Conservation (phyloP, 2,113 vertebrate genomes). For the Salminus brasiliensis region DNA sequence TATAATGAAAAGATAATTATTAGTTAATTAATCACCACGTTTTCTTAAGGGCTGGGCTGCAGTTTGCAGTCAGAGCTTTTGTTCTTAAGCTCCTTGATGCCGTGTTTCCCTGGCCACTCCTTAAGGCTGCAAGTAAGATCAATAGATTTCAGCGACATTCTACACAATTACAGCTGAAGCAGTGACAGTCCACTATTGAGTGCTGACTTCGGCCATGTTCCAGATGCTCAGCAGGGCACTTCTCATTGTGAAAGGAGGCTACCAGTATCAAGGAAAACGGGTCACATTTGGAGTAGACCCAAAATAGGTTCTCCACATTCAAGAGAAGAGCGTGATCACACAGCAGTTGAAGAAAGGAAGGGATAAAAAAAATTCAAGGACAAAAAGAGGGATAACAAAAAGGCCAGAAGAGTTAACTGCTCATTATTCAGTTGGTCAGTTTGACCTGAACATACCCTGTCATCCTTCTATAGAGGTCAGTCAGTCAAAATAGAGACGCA, state of each 20-base stretch:
- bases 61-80: not conserved
- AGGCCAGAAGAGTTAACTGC: slow-evolving; percentile 2
- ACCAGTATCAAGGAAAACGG: slow-evolving; percentile 5
- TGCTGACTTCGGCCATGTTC: not conserved
- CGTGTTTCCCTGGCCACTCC: not conserved
- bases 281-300: slow-evolving; percentile 12
- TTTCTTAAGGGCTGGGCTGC: too few relatives aligned
- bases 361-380: not conserved
- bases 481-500: slow-evolving; percentile 6
- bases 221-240: not conserved
- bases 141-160: not conserved
- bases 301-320: not conserved
- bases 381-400: not conserved
- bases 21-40: too few relatives aligned
- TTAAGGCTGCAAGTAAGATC: slow-evolving; percentile 2
- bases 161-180: not conserved
- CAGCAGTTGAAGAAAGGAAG: not conserved
- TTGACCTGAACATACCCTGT: not conserved
- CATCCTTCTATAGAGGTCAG: not conserved
- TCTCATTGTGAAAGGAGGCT: slow-evolving; percentile 1
- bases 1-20: not conserved
- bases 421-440: not conserved
- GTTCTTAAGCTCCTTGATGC: not conserved
- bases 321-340: not conserved
- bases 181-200: not conserved